phyloP scores from a whole-genome alignment of 2,888 invertebrate genomes.

The Anthophora plumipes region DNA sequence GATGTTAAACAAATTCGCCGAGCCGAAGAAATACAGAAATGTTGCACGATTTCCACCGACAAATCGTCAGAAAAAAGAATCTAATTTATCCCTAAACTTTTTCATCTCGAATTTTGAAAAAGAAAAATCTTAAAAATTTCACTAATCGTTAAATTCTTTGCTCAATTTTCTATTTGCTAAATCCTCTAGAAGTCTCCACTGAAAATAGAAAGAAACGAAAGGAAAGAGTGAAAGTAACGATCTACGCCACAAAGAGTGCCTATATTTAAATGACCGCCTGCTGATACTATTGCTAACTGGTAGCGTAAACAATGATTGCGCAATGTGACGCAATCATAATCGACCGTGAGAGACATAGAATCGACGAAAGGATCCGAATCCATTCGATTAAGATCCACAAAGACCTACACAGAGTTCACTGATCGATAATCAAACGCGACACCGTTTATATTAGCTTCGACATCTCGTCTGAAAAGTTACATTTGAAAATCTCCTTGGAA shows the following conservation, averaged over 20 bases:
- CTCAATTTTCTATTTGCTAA: too few relatives aligned
- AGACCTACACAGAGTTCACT: not conserved
- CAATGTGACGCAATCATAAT: slow-evolving; percentile 71
- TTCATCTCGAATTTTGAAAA: too few relatives aligned
- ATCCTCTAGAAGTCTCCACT: too few relatives aligned
- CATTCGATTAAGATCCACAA: not conserved
- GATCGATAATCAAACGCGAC: slow-evolving; percentile 11
- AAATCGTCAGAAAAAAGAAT: too few relatives aligned
- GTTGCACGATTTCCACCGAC: slow-evolving; percentile 1
- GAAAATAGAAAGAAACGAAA: not conserved
- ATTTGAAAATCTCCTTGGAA: not conserved
- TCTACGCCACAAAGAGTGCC: not conserved
- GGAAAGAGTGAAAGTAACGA: not conserved
- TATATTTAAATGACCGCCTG: slow-evolving; percentile 48
- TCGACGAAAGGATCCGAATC: not conserved
- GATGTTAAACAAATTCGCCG: slow-evolving; percentile 39
- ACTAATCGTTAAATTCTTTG: too few relatives aligned
- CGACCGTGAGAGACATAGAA: slow-evolving; percentile 31
- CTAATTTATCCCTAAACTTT: not conserved
- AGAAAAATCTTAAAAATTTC: too few relatives aligned
- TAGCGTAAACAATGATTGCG: slow-evolving; percentile 71
- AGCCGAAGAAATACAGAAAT: not conserved
- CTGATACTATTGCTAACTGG: slow-evolving; percentile 63
- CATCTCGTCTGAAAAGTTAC: not conserved
- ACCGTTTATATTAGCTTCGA: not conserved